Base-by-base conservation (phyloP, 2,888 invertebrate species). In the Perizoma flavofasciatum region DNA sequence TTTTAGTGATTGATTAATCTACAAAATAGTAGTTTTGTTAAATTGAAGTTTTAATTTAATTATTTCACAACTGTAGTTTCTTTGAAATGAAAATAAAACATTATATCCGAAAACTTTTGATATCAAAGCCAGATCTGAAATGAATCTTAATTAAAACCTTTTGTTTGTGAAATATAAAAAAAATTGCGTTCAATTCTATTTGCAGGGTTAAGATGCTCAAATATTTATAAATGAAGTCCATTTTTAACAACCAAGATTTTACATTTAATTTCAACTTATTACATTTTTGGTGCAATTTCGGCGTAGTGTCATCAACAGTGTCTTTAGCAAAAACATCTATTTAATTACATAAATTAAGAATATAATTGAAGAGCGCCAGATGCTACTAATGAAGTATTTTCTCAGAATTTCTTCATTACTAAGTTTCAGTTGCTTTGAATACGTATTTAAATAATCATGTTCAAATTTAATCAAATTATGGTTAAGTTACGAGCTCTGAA, bases 381-480 rank as follows among this genome's bases (percentile, higher is more conserved):
- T 52, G 48, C 6, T 22, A 37, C 40, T 55, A 56, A 53, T 53
- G 41, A 53, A 61, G 45, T 37, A 43, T 44, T 56, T 61, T 49
- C 37, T 22, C 33, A 5, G 43, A 61, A 57, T 49, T 56, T 22
- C 22, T 53, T 61, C 61, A 41, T 57, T 33, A 61, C 54, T 61
- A 57, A 34, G 39, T 61, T 49, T 54, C 40, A 47, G 37, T 39
- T 57, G 50, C 40, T 54, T 44, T 49, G 35, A n/a, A 37, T 55
- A 37, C 11, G 39, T 50, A 62, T 55, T 52, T 41, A 51, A 61
- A 52, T 55, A 50, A 62, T 48, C 35, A 51, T 52, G 44, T 49
- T 51, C 37, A 55, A 51, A 22, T 51, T 55, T 54, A 51, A 55
- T 62, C 54, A 48, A 58, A 50, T 54, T 44, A 47, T 33, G 41